Evolutionary conservation across 2,888 invertebrate species (phyloP), one percentile per base, ranked within the genome.

Genomic region (Eudasyphora cyanicolor): DNA sequence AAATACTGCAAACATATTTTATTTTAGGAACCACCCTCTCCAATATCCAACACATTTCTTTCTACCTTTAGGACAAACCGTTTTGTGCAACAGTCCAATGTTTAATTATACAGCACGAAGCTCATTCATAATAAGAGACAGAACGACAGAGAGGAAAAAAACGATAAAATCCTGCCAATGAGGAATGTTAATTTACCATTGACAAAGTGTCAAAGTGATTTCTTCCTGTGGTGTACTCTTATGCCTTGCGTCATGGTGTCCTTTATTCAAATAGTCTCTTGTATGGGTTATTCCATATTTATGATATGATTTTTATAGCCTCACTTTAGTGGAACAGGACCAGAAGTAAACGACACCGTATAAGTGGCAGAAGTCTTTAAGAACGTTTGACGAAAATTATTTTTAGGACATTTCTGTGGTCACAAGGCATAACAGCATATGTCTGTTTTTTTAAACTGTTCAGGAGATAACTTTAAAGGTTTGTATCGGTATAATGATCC

Each of bases 141-240:
- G 32, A 7, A 14, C 6, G 45, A n/a, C n/a, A 45, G n/a, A n/a
- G 27, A 51, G 21, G 10, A 38, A 79, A 82, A 80, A 64, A 81
- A 84, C 42, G 51, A 76, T 73, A 75, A 75, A 77, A 74, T 80
- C 79, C 83, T 86, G 84, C 80, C 85, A 86, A 87, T 86, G 84
- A 83, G 84, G 79, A 86, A 85, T 86, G 87, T 86, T 86, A 86
- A 86, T 86, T 86, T 85, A 71, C 76, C 82, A 86, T 86, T 85
- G 84, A 85, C 86, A 86, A 85, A 85, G 85, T 86, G 87, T 86
- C 87, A 87, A 85, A 86, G 85, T 86, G 87, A 86, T 87, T 86
- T 85, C 85, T 85, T 86, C 85, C 85, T 85, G 86, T 86, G 85
- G 84, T 78, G 84, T 27, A 27, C 17, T 24, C 57, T 24, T 57